Evolutionary conservation across 2,113 vertebrate genomes (phyloP).

Genomic region (Psilopogon haemacephalus): DNA sequence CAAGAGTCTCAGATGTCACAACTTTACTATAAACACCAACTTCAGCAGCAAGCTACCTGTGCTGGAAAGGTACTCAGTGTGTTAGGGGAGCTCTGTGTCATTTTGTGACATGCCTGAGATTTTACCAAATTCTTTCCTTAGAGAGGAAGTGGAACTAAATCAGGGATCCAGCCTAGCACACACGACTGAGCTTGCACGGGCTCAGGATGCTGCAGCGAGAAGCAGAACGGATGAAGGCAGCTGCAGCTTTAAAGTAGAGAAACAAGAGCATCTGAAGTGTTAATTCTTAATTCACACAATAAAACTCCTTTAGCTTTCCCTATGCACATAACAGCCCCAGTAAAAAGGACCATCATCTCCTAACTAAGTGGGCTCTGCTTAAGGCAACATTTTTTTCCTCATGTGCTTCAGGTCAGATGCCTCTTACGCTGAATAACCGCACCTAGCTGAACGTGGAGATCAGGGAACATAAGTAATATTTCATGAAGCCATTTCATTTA

Average conservation of each 20-base stretch:
- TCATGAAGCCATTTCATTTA: neutral
- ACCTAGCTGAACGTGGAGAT: neutral
- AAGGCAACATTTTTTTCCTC: neutral
- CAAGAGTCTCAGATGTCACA: neutral
- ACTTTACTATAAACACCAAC: neutral
- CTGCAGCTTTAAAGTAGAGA: neutral
- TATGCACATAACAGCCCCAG: neutral
- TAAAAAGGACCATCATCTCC: neutral
- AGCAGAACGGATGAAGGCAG: neutral
- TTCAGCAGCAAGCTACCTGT: neutral
- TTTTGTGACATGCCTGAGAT: neutral
- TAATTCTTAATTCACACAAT: neutral
- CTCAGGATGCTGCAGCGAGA: neutral
- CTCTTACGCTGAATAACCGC: neutral
- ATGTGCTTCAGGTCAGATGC: neutral
- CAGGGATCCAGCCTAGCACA: neutral
- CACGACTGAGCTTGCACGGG: neutral
- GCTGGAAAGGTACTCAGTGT: neutral
- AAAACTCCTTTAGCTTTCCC: neutral
- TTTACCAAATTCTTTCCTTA: neutral
- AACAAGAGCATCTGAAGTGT: neutral
- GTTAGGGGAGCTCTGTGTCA: neutral
- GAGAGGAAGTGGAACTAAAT: neutral
- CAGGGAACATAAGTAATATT: neutral
- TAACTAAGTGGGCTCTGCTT: neutral